phyloP scores from a whole-genome alignment of 2,113 vertebrate genomes.

The Thamnophis sirtalis region DNA sequence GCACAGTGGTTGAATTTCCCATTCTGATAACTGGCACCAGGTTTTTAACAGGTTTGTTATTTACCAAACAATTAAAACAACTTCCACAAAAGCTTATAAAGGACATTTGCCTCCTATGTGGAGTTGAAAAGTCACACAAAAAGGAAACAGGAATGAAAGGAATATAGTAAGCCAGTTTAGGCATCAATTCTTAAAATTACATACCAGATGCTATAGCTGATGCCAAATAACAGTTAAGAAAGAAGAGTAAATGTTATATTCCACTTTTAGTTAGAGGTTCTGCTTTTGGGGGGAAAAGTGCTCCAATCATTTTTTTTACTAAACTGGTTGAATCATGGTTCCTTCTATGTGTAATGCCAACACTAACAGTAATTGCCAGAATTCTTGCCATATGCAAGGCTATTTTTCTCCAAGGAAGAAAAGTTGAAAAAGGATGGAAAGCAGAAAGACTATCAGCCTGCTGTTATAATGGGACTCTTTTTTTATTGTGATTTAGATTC shows the following conservation, averaged over 20 bases:
- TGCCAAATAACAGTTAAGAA: background rate
- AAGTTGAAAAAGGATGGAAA: background rate
- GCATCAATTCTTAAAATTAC: background rate
- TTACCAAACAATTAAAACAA: background rate
- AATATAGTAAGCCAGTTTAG: background rate
- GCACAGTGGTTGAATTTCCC: constrained; percentile 43
- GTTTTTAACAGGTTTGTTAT: constrained; percentile 51
- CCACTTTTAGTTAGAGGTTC: background rate
- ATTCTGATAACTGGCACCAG: constrained; percentile 39
- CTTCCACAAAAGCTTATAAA: background rate
- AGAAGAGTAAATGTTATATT: background rate
- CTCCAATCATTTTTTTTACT: background rate
- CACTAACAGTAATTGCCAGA: background rate
- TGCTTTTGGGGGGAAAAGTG: background rate
- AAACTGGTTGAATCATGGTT: background rate
- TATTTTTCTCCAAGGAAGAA: background rate
- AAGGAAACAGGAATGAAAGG: background rate
- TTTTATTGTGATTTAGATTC: background rate
- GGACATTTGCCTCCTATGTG: background rate
- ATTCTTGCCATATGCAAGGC: background rate
- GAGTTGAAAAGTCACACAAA: background rate
- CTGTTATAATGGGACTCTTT: background rate
- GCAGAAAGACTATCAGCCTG: background rate
- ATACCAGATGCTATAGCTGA: background rate
- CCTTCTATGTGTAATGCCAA: background rate